Evolutionary conservation across 2,888 invertebrate species (phyloP).

Genomic region (Tinea pellionella): DNA sequence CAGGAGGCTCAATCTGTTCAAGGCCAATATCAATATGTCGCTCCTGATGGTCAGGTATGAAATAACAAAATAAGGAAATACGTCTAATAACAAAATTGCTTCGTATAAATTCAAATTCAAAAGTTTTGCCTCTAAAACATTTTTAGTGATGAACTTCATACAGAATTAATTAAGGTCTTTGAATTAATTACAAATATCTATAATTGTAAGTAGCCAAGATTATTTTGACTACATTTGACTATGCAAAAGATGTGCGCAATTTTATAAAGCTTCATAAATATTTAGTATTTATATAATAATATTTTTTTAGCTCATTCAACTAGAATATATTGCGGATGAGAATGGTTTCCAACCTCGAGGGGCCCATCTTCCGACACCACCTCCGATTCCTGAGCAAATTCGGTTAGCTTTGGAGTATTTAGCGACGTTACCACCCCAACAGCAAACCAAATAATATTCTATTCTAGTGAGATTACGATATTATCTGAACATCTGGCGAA

Average conservation of each 20-base stretch:
- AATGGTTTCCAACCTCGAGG: slow-evolving; percentile 78
- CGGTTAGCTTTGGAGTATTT: slow-evolving; percentile 73
- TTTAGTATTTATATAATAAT: too few species aligned
- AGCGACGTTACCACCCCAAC: slow-evolving; percentile 70
- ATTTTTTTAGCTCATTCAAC: slow-evolving; percentile 58
- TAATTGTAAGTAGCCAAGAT: too few species aligned
- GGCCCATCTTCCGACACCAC: slow-evolving; percentile 73
- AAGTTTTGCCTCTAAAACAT: neutral
- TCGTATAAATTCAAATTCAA: neutral
- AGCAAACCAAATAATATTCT: slow-evolving; percentile 26
- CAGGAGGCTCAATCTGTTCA: slow-evolving; percentile 69
- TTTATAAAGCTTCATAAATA: too few species aligned
- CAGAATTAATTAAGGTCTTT: too few species aligned
- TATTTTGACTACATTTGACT: too few species aligned
- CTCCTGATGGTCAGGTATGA: slow-evolving; percentile 65
- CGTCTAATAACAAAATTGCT: neutral
- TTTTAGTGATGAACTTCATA: too few species aligned
- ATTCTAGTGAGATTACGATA: neutral
- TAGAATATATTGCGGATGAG: slow-evolving; percentile 77
- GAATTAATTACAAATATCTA: too few species aligned
- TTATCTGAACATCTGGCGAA: neutral
- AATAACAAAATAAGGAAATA: neutral
- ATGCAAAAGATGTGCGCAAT: too few species aligned
- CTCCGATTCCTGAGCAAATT: slow-evolving; percentile 77
- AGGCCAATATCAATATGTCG: slow-evolving; percentile 72